phyloP scores from a whole-genome alignment of 1,140 invertebrate genomes.

The Drusus annulatus region DNA sequence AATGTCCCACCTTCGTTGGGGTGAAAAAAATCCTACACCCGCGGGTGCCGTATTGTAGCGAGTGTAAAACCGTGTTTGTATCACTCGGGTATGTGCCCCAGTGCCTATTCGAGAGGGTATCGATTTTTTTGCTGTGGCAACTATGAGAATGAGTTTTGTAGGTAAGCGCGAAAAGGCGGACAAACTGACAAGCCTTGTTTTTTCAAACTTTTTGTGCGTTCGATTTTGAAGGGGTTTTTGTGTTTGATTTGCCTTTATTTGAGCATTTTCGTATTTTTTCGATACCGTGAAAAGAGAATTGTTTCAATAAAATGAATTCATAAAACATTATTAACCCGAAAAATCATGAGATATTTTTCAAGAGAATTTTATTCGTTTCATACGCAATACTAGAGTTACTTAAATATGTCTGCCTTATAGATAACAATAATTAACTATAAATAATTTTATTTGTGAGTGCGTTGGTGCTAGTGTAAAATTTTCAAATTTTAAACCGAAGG shows the following conservation, averaged over 20 bases:
- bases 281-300: too few relatives aligned
- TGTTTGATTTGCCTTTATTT: not conserved
- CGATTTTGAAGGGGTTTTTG: not conserved
- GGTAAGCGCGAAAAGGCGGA: not conserved
- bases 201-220: not conserved
- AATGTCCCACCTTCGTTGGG: not conserved
- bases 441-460: too few relatives aligned
- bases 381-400: too few relatives aligned
- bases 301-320: too few relatives aligned
- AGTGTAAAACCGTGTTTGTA: constrained; percentile 32
- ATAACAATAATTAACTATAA: too few relatives aligned
- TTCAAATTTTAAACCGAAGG: too few relatives aligned
- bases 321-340: too few relatives aligned
- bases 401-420: too few relatives aligned
- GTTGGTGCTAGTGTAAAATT: too few relatives aligned
- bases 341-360: too few relatives aligned
- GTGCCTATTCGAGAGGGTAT: not conserved
- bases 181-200: not conserved
- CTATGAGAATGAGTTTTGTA: not conserved
- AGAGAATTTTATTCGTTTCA: too few relatives aligned
- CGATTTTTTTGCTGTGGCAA: constrained; percentile 9
- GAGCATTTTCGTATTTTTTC: too few relatives aligned
- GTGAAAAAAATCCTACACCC: not conserved
- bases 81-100: not conserved
- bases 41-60: constrained; percentile 4